Evolutionary conservation across 2,888 invertebrate genomes (phyloP).

Genomic region (Plebejus argus): DNA sequence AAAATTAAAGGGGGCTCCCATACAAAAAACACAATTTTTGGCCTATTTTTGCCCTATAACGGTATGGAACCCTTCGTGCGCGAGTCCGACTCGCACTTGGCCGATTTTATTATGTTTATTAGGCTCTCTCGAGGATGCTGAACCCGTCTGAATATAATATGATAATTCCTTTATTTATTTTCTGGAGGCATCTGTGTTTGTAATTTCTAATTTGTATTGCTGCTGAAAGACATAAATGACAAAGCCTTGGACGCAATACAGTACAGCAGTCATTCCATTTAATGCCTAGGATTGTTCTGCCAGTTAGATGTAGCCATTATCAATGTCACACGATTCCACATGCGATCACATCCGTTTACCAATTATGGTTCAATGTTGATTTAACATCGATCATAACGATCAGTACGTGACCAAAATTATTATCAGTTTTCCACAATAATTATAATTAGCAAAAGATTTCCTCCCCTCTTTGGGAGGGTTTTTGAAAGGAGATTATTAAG

Average conservation of each 20-base stretch:
- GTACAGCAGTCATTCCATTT: background rate
- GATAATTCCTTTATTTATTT: background rate
- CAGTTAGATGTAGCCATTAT: constrained; percentile 6
- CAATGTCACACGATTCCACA: constrained; percentile 5
- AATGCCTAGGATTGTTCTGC: constrained; percentile 12
- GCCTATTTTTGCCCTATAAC: too few species aligned
- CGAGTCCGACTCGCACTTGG: too few species aligned
- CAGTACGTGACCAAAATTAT: constrained; percentile 18
- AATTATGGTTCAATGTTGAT: constrained; percentile 23
- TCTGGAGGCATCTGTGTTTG: background rate
- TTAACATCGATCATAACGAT: constrained; percentile 16
- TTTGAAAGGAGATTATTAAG: too few species aligned
- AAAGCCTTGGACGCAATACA: constrained; percentile 1
- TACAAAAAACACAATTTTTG: too few species aligned
- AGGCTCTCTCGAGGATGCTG: background rate
- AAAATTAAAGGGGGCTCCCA: too few species aligned
- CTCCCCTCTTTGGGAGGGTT: too few species aligned
- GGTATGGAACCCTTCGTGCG: too few species aligned
- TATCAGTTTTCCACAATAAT: background rate
- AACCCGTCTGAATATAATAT: background rate
- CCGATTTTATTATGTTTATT: too few species aligned
- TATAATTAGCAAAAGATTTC: background rate
- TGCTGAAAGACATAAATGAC: background rate
- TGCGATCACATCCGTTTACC: constrained; percentile 22
- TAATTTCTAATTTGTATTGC: background rate